Evolutionary conservation across 2,113 vertebrate species (phyloP), one percentile per base, ranked within the genome.

Genomic region (Spea multiplicata): DNA sequence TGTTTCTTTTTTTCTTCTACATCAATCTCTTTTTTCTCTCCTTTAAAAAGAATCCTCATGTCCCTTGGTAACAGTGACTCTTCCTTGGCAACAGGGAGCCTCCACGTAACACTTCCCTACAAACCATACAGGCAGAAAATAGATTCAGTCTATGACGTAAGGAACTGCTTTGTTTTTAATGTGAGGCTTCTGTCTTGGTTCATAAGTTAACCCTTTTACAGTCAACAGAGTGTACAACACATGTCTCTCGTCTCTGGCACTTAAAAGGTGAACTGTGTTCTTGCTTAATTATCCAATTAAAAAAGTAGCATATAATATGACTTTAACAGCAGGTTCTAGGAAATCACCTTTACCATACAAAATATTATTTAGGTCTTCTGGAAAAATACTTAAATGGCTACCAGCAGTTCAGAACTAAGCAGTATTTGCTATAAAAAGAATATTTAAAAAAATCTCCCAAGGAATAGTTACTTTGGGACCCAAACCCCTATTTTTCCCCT

Each of bases 91-190:
- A 80, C 78, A 50, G 77, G 65, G 64, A 80, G 66, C 78, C 46
- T 80, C 64, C 64, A 80, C 71, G 78, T 80, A 74, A 80, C 71
- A 80, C 71, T 55, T 80, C 71, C 45, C 71, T 30, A 80, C 78
- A 80, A 80, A 80, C 78, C 78, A 80, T 61, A 80, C 46, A 74
- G 71, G 78, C 78, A 80, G 78, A 80, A 80, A 80, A 80, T 80
- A 80, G 78, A 71, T 80, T 80, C 62, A 80, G 68, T 80, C 74
- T 74, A 68, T 80, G 78, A 80, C 71, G 78, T 80, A 68, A 68
- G 52, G 52, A 74, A 59, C 78, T 50, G 44, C 17, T 67, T 50
- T 80, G 78, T 71, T 80, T 50, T 74, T 72, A 66, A 71, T 73
- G 68, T 61, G 73, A 68, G 68, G 64, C 53, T 71, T 53, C 78